phyloP scores from a whole-genome alignment of 2,113 vertebrate species.

The Colinus virginianus region DNA sequence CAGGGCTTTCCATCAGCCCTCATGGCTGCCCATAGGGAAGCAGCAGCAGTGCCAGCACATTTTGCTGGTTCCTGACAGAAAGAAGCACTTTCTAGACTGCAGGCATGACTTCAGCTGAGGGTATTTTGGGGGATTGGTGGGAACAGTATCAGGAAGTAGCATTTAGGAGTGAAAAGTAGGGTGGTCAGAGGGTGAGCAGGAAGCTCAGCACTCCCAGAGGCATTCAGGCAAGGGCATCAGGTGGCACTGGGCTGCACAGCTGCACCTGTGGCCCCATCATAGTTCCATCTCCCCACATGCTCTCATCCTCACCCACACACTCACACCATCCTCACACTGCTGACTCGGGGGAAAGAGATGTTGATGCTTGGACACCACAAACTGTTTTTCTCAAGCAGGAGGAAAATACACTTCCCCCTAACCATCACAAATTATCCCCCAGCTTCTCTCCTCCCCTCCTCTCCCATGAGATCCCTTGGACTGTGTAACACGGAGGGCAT shows the following conservation, averaged over 20 bases:
- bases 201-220: accelerated
- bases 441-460: background rate
- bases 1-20: background rate
- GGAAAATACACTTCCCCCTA: constrained; percentile 50
- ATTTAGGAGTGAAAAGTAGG: background rate
- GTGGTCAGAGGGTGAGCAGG: accelerated
- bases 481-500: background rate
- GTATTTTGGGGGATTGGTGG: background rate
- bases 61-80: background rate
- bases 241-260: background rate
- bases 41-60: accelerated
- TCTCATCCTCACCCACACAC: constrained; percentile 34
- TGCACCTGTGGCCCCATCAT: background rate
- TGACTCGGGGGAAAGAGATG: constrained; percentile 63
- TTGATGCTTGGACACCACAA: constrained; percentile 58
- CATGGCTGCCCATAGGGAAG: accelerated
- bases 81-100: background rate
- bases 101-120: background rate
- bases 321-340: constrained; percentile 54
- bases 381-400: constrained; percentile 42
- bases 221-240: background rate
- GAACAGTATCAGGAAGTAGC: background rate
- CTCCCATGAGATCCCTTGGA: background rate
- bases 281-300: background rate
- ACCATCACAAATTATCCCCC: background rate